These are phyloP conservation scores for Physocephala rufipes DNA, from an alignment of 2,888 invertebrate species.

Conservation along the genomic window DNA sequence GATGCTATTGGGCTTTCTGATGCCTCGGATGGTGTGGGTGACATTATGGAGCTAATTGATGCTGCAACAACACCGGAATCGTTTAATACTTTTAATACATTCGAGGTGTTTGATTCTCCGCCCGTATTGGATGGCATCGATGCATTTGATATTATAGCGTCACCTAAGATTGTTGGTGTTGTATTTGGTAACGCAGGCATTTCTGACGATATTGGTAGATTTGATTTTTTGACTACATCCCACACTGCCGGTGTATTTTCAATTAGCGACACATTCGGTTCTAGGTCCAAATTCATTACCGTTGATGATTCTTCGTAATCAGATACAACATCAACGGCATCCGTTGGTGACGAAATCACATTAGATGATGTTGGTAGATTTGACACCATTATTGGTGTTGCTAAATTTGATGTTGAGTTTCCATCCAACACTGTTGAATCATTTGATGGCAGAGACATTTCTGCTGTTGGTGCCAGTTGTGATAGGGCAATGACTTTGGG, in stretches of 20 bases:
- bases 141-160: constrained; percentile 31
- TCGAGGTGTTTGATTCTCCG: constrained; percentile 24
- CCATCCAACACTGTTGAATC: constrained; percentile 2
- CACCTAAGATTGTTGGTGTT: constrained; percentile 22
- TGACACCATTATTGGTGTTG: constrained; percentile 16
- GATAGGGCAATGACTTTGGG: constrained; percentile 34
- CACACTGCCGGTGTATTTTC: constrained; percentile 34
- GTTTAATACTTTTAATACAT: constrained; percentile 16
- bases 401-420: constrained; percentile 21
- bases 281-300: neutral
- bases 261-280: constrained; percentile 16
- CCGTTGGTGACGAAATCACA: constrained; percentile 32
- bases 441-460: constrained; percentile 13
- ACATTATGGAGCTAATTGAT: constrained; percentile 28
- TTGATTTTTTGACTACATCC: constrained; percentile 31
- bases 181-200: constrained; percentile 34
- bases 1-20: too few relatives aligned
- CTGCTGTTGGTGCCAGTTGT: constrained; percentile 22
- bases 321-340: constrained; percentile 38
- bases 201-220: constrained; percentile 25
- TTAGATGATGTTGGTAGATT: constrained; percentile 33
- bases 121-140: constrained; percentile 34
- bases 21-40: too few relatives aligned
- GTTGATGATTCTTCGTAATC: constrained; percentile 31
- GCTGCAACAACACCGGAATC: constrained; percentile 22